Evolutionary conservation across 2,888 invertebrate genomes (phyloP).

Genomic region (Pterobdella sp.): DNA sequence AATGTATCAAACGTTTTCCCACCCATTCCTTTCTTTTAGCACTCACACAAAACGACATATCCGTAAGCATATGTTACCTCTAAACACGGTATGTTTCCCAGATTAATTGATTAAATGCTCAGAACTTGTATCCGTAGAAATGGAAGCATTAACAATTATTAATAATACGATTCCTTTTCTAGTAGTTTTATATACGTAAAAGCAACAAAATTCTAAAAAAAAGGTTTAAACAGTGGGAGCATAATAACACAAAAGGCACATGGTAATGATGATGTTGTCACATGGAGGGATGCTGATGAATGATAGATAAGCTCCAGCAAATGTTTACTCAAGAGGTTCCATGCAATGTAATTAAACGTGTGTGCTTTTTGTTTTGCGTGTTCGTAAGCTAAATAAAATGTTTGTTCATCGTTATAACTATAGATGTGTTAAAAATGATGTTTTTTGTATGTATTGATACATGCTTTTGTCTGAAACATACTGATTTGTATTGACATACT

Average conservation of each 20-base stretch:
- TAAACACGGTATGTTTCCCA: too few relatives aligned
- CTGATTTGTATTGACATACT: too few relatives aligned
- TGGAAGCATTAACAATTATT: neutral
- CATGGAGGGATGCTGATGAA: neutral
- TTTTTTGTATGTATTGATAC: neutral
- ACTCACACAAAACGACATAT: too few relatives aligned
- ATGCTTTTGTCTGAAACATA: neutral
- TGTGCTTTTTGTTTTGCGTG: neutral
- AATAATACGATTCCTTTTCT: neutral
- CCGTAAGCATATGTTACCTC: too few relatives aligned
- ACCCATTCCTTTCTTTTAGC: too few relatives aligned
- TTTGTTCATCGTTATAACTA: neutral
- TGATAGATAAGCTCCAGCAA: conserved; percentile 4
- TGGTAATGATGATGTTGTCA: conserved; percentile 1
- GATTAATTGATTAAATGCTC: too few relatives aligned
- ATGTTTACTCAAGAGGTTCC: neutral
- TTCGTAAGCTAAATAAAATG: neutral
- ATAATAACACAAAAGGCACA: neutral
- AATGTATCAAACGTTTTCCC: too few relatives aligned
- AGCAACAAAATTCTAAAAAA: neutral
- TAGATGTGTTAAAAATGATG: neutral
- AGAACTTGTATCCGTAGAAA: neutral
- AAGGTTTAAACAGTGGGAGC: neutral
- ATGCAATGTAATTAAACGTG: neutral
- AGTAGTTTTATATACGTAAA: neutral